Percentiles rank a stretch among this genome's conserved stretches.
Conservation (phyloP, 2,113 vertebrate genomes). For the Apistogramma diplotaenia region DNA sequence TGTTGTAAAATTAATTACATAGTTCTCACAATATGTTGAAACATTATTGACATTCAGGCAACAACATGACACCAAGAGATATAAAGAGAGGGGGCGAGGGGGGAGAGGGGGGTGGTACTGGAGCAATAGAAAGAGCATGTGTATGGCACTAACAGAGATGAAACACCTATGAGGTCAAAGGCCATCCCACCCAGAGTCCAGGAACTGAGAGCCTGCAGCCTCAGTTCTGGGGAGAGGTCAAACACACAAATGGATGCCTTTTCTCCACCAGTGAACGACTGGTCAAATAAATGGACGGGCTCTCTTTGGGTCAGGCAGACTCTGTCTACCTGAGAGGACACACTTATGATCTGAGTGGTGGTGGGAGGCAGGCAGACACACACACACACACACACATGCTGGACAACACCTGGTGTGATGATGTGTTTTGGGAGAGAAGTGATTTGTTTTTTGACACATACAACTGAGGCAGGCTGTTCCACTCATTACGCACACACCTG, state of each 20-base stretch:
- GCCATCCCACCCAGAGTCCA: constrained; percentile 69
- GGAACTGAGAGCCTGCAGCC: constrained; percentile 25
- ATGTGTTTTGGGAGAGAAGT: not conserved
- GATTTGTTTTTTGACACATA: constrained; percentile 1
- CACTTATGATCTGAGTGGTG: not conserved
- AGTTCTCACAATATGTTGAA: not conserved
- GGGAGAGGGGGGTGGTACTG: not conserved
- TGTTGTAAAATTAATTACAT: not conserved
- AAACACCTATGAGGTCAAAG: constrained; percentile 60
- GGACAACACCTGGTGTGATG: not conserved
- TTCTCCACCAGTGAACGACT: constrained; percentile 49
- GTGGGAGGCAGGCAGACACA: not conserved
- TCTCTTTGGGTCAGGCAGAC: constrained; percentile 38
- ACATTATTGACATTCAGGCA: not conserved
- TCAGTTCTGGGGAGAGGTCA: constrained; percentile 52
- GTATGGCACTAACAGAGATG: constrained; percentile 44
- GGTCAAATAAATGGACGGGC: constrained; percentile 60
- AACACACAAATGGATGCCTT: constrained; percentile 50
- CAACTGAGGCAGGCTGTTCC: not conserved
- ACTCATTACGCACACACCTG: constrained; percentile 1
- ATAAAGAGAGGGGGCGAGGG: not conserved
- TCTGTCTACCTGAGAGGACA: constrained; percentile 10
- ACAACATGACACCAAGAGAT: not conserved
- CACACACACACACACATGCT: not conserved
- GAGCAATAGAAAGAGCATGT: not conserved